phyloP scores from a whole-genome alignment of 92 coral and sea anemone genomes.

The Parazoanthus darwini region DNA sequence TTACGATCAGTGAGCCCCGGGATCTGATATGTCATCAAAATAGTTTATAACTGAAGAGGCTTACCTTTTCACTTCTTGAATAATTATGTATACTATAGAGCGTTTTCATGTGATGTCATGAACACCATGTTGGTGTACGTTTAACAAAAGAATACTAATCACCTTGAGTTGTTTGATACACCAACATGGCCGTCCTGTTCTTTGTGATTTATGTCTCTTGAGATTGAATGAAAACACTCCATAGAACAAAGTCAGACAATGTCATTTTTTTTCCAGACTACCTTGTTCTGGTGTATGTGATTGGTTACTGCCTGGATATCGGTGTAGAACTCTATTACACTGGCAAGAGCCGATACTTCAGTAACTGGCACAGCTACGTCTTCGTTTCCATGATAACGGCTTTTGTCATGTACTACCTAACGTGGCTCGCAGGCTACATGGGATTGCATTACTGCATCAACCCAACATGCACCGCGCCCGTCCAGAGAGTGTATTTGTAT shows the following conservation, averaged over 20 bases:
- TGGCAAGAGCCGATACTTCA: constrained; percentile 35
- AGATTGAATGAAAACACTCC: too few relatives aligned
- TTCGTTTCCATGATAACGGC: constrained; percentile 31
- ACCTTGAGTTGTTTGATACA: too few relatives aligned
- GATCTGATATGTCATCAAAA: too few relatives aligned
- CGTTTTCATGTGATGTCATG: too few relatives aligned
- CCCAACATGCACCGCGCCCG: neutral
- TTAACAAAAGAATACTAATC: too few relatives aligned
- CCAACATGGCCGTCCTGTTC: too few relatives aligned
- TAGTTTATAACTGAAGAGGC: neutral
- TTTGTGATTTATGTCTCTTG: too few relatives aligned
- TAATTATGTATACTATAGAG: too few relatives aligned
- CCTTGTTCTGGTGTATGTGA: constrained; percentile 19
- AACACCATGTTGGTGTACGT: too few relatives aligned
- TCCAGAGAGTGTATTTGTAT: neutral
- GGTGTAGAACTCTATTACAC: constrained; percentile 33
- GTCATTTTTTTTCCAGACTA: constrained; percentile 21
- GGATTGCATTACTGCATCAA: neutral
- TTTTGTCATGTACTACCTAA: constrained; percentile 32
- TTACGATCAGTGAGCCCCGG: too few relatives aligned
- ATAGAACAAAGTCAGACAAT: too few relatives aligned
- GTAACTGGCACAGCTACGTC: constrained; percentile 42
- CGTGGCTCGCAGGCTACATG: constrained; percentile 37
- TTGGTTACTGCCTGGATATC: constrained; percentile 44
- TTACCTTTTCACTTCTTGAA: too few relatives aligned